Evolutionary conservation across 2,888 invertebrate genomes (phyloP).

Genomic region (Eretmocerus hayati): DNA sequence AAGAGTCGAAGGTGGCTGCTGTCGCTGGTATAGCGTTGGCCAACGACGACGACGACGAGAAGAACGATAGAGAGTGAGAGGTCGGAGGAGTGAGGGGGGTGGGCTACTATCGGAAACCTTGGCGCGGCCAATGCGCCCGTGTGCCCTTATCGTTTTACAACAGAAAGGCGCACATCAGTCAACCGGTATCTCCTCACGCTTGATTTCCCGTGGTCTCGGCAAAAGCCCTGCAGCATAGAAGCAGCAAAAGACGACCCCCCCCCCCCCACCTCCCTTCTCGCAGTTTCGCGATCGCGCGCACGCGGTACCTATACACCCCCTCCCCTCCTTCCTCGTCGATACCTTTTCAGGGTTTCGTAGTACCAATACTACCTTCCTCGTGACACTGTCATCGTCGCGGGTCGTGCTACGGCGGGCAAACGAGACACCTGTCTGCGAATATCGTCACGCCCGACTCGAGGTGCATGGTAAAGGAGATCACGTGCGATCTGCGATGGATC

Average conservation of each 20-base stretch:
- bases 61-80: no score
- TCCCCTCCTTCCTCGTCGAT: no score
- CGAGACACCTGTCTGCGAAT: no score
- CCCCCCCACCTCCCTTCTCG: constrained; percentile 12
- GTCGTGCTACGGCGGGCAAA: no score
- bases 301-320: no score
- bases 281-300: constrained; percentile 8
- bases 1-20: neutral
- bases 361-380: no score
- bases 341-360: no score
- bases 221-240: constrained; percentile 17
- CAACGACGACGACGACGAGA: constrained; percentile 20
- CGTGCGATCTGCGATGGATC: no score
- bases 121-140: constrained; percentile 45
- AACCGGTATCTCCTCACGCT: constrained; percentile 49
- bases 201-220: constrained; percentile 46
- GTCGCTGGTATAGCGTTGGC: neutral
- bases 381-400: no score
- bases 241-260: constrained; percentile 17
- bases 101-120: constrained; percentile 42
- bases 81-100: constrained; percentile 25
- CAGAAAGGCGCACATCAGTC: constrained; percentile 49
- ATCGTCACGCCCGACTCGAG: no score
- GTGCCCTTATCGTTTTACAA: constrained; percentile 48
- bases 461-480: no score